Evolutionary conservation across 2,888 invertebrate genomes (phyloP), one percentile per base, ranked within the genome.

Genomic region (Coremacera marginata): DNA sequence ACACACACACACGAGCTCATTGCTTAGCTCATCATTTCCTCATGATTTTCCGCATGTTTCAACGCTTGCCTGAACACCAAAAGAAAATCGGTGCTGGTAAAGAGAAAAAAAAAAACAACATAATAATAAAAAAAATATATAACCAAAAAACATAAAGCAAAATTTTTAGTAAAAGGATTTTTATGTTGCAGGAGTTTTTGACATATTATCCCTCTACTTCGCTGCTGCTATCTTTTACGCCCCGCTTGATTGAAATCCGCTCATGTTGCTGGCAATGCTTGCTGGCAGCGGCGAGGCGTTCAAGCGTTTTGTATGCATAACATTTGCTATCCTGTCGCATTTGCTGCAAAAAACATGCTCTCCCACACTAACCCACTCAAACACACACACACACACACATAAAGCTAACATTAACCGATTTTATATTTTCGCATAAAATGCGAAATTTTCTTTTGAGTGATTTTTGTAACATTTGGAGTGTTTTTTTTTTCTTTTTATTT

Each of bases 391-490:
- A 44, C 1, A 44, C 44, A 44, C 44, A 11, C 44, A 44, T 44
- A 44, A 44, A 44, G 44, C 44, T 44, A 11, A 44, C 11, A 44
- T 44, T 44, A 44, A 44, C 44, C 44, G 44, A 44, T 44, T 44
- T 44, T 44, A 44, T 44, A 44, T 22, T 27, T 60, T 27, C 25
- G 22, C 57, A 27, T 60, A 60, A 60, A 60, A 5, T 60, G 57
- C 57, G 19, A 60, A 60, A 60, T 60, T 60, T 27, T 60, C 57
- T 27, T 60, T 60, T 60, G 57, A 60, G 57, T 60, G 57, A 60
- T 60, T 60, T 60, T 60, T 60, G 22, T 7, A 25, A 27, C 14
- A 27, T 22, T 60, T 60, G 4, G 22, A 25, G 57, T 25, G 19
- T 60, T 27, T 19, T 60, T 60, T 60, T 67, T n/a, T 16, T 11